Evolutionary conservation across 2,888 invertebrate species (phyloP), one percentile per base, ranked within the genome.

Genomic region (Caenorhabditis sp.): DNA sequence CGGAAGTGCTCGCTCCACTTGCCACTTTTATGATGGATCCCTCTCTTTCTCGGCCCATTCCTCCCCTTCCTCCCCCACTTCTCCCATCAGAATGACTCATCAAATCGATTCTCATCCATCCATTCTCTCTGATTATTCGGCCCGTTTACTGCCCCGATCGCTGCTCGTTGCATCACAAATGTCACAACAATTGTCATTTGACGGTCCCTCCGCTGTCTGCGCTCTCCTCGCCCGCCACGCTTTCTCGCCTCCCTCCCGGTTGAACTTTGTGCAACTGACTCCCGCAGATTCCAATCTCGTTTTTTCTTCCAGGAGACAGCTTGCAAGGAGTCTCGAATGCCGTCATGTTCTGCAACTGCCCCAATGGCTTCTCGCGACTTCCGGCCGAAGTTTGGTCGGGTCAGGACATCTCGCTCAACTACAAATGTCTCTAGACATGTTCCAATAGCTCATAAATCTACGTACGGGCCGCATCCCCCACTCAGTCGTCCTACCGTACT

Each of bases 141-240:
- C n/a, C 56, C 64, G 44, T 62, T 62, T 58, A 32, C 47, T 40
- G 44, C 40, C 28, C 32, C 24, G 53, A 20, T 18, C 32, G 18
- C 69, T 56, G 32, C 32, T 32, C 47, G 50, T 74, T 70, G 44
- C 69, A 64, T 71, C 79, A 79, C 26, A 61, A n/a, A 24, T 71
- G 71, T 79, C 79, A 79, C 79, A 79, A 79, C 79, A 79, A 79
- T 71, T 79, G 79, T 72, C 72, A 56, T 56, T 56, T 56, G 55
- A 53, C 15, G 51, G 26, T 51, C 20, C 28, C 50, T n/a, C 2
- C 50, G 8, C 55, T 8, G 64, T 64, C 72, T 40, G n/a, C n/a
- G n/a, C 40, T 40, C 13, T 13, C 22, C 3, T 32, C 2, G n/a
- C 15, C 15, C 15, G 26, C n/a, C 56, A 32, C 32, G 32, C 32